Evolutionary conservation across 2,888 invertebrate genomes (phyloP), one percentile per base, ranked within the genome.

Genomic region (Galerucella pusilla): DNA sequence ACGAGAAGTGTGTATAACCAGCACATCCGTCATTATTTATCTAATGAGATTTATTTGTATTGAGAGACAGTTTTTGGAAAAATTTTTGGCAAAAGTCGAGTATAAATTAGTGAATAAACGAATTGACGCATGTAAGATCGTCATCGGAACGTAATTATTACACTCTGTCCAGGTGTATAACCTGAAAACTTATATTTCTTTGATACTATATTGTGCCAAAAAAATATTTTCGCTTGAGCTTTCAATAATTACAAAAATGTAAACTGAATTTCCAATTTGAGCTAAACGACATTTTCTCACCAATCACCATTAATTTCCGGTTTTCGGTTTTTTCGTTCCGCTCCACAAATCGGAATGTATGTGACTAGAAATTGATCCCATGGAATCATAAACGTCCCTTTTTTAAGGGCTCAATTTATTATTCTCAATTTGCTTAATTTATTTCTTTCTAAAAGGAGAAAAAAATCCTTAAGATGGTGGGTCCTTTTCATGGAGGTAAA

Each of bases 101-200:
- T 20, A 63, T 63, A 63, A 63, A 63, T 63, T 35, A 63, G 42
- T 60, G 28, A 60, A 60, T 60, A 25, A 60, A 60, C 63, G 28
- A 16, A 63, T 42, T 63, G 63, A 63, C 63, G 63, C 42, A 63
- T 63, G n/a, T 14, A 42, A n/a, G 42, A 2, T 63, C 35, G 63
- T 63, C 63, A 63, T 52, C 52, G 52, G n/a, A 52, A 52, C 52
- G 52, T 7, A 52, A 52, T 60, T 60, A 25, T 61, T 28, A 61
- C 35, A 12, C n/a, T 14, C 28, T 35, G 14, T 14, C 10, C 61
- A 61, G 28, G 61, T 61, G 35, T 28, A 61, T 60, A 25, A 61
- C 49, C 49, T 49, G 49, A 11, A 49, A 49, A 14, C 14, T 49
- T 3, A 49, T 42, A 42, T 42, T 42, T 42, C 35, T 42, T 42